Percentiles rank a stretch among this genome's conserved stretches.
phyloP scores from a whole-genome alignment of 2,888 invertebrate species.

The Callimorpha dominula region DNA sequence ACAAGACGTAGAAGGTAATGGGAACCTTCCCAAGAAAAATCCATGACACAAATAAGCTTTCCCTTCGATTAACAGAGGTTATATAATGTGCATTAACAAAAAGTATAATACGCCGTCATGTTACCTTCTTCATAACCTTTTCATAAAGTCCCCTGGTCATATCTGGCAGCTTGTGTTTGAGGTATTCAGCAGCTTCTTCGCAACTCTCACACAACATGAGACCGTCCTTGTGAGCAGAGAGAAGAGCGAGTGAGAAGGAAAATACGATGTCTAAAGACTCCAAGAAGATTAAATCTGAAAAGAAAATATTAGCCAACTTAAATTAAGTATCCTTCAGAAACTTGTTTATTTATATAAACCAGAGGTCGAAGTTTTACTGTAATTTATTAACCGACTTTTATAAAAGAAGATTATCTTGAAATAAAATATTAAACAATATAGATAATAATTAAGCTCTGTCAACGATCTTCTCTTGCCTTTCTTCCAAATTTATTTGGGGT shows the following conservation, averaged over 20 bases:
- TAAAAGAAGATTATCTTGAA: too few relatives aligned
- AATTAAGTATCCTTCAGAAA: background rate
- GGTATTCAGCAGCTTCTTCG: constrained; percentile 97
- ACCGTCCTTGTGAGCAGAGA: constrained; percentile 94
- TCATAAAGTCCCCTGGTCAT: constrained; percentile 90
- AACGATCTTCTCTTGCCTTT: too few relatives aligned
- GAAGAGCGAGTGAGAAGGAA: constrained; percentile 94
- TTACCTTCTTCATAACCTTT: constrained; percentile 94
- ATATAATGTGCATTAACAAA: background rate
- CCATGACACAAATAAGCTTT: too few relatives aligned
- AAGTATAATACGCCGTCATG: background rate
- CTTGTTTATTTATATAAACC: too few relatives aligned
- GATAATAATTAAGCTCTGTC: too few relatives aligned
- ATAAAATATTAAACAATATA: too few relatives aligned
- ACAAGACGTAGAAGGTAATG: too few relatives aligned
- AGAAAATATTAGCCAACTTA: background rate
- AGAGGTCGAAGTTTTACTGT: too few relatives aligned
- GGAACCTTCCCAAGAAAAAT: too few relatives aligned
- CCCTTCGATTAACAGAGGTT: too few relatives aligned
- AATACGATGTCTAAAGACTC: constrained; percentile 97
- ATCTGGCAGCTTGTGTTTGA: constrained; percentile 93
- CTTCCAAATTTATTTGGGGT: too few relatives aligned
- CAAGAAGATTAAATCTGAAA: constrained; percentile 94
- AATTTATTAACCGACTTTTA: too few relatives aligned
- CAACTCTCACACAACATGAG: constrained; percentile 95